phyloP scores from a whole-genome alignment of 1,140 invertebrate genomes.

The Apis laboriosa region DNA sequence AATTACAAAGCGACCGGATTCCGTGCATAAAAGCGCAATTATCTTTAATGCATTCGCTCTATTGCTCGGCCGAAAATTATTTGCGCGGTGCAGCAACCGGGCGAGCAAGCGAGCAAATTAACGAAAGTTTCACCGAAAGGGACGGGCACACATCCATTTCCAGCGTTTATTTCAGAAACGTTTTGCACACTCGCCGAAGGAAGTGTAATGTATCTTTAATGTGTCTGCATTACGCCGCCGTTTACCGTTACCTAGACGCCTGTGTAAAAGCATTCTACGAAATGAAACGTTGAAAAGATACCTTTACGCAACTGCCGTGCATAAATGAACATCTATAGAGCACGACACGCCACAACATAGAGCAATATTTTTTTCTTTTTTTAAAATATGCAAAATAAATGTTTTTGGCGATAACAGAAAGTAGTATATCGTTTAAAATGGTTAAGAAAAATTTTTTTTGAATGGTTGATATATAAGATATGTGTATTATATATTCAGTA shows the following conservation, averaged over 20 bases:
- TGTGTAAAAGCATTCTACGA: conserved; percentile 46
- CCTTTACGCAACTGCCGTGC: conserved; percentile 35
- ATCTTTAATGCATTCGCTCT: conserved; percentile 44
- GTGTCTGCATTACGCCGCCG: conserved; percentile 42
- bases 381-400: neutral
- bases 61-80: conserved; percentile 28
- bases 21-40: conserved; percentile 36
- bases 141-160: conserved; percentile 19
- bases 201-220: conserved; percentile 47
- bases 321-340: conserved; percentile 19
- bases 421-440: neutral
- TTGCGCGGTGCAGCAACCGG: neutral
- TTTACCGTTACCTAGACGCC: conserved; percentile 50
- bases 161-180: conserved; percentile 37
- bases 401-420: neutral
- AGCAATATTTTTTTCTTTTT: neutral
- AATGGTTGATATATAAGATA: too few relatives aligned
- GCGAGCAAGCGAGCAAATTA: conserved; percentile 18
- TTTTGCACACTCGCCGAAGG: conserved; percentile 9
- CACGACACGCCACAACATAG: neutral
- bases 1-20: conserved; percentile 26
- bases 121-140: conserved; percentile 34
- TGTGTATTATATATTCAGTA: too few relatives aligned
- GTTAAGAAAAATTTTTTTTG: conserved; percentile 1
- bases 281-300: conserved; percentile 40